Evolutionary conservation across 2,888 invertebrate species (phyloP).

Genomic region (Griposia aprilina): DNA sequence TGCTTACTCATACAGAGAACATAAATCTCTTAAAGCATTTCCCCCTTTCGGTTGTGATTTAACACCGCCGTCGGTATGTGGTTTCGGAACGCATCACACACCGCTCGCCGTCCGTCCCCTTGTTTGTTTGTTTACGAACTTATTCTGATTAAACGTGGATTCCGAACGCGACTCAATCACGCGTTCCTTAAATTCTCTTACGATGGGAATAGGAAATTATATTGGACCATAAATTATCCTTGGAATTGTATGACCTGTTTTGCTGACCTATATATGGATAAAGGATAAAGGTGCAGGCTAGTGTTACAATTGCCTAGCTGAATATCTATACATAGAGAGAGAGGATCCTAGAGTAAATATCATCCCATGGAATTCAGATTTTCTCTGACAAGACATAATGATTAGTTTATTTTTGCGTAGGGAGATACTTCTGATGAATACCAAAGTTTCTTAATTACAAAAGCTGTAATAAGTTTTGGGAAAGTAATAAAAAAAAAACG

Average conservation of each 20-base stretch:
- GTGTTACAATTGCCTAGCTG: neutral
- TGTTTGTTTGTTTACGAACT: constrained; percentile 45
- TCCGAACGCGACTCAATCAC: constrained; percentile 10
- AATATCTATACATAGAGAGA: neutral
- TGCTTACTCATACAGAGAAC: constrained; percentile 45
- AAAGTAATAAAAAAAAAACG: constrained; percentile 64
- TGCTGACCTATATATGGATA: neutral
- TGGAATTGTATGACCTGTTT: constrained; percentile 13
- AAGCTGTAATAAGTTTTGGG: constrained; percentile 66
- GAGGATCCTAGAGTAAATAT: neutral
- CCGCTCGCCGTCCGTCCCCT: too few relatives aligned
- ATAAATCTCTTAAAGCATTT: constrained; percentile 64
- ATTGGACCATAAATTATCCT: constrained; percentile 4
- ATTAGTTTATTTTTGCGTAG: constrained; percentile 35
- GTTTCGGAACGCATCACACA: constrained; percentile 47
- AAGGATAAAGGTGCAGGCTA: neutral
- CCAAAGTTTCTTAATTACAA: constrained; percentile 70
- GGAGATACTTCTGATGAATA: constrained; percentile 37
- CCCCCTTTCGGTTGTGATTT: constrained; percentile 62
- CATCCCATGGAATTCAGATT: neutral
- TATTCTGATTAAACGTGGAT: constrained; percentile 56
- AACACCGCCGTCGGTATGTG: constrained; percentile 52
- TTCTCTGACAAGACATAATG: constrained; percentile 24
- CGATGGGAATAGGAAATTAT: constrained; percentile 15
- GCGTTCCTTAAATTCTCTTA: constrained; percentile 8